A percentile compares a stretch with the other conserved stretches of the same genome.
These are phyloP conservation scores for Chrysochloris asiatica DNA, from an alignment of 2,113 vertebrate genomes.

Conservation along the genomic window DNA sequence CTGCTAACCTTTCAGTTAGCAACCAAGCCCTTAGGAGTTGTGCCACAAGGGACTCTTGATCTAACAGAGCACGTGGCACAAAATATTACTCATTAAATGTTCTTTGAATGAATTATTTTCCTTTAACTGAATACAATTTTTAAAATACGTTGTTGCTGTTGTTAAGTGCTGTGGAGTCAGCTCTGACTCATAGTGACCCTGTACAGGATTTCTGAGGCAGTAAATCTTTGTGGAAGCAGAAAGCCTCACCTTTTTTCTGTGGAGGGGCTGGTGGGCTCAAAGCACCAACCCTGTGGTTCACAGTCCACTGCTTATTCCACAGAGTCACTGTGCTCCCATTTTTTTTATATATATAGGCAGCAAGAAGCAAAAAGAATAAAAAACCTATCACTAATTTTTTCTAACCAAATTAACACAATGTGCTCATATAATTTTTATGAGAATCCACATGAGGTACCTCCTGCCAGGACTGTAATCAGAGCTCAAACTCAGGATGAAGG, in stretches of 20 bases:
- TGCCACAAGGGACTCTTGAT: background rate
- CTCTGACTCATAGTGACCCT: too few relatives aligned
- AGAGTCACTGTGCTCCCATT: too few relatives aligned
- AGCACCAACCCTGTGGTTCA: too few relatives aligned
- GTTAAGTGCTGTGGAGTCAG: too few relatives aligned
- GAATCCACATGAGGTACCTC: background rate
- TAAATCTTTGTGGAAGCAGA: too few relatives aligned
- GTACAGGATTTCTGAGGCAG: too few relatives aligned
- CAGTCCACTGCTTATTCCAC: too few relatives aligned
- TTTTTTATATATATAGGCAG: background rate
- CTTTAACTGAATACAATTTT: slow-evolving; percentile 1
- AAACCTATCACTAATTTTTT: background rate
- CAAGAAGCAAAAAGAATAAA: background rate
- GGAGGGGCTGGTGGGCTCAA: too few relatives aligned
- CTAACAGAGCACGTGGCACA: slow-evolving; percentile 4
- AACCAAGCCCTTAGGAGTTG: background rate
- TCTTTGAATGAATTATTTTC: background rate
- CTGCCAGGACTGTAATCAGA: background rate
- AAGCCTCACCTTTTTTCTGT: too few relatives aligned
- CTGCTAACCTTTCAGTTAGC: background rate
- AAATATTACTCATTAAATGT: background rate
- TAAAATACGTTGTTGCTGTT: too few relatives aligned
- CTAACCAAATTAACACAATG: background rate
- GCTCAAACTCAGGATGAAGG: background rate
- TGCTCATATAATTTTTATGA: background rate